These are phyloP conservation scores for Nomada fucata DNA, from an alignment of 2,888 invertebrate genomes.

Conservation along the genomic window DNA sequence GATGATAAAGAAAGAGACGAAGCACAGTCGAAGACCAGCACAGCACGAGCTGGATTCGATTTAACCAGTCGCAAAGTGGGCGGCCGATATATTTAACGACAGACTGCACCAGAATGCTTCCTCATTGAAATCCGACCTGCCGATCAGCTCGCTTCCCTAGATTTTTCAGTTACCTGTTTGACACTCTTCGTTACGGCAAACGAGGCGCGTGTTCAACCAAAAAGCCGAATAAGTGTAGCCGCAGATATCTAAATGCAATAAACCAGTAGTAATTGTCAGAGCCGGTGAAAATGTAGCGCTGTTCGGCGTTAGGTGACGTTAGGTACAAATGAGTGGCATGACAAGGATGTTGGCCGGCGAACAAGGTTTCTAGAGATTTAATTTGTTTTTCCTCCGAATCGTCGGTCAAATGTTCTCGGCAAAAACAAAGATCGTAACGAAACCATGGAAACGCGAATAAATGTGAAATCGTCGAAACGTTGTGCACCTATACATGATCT, in stretches of 20 bases:
- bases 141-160: conserved; percentile 56
- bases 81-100: conserved; percentile 66
- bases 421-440: background rate
- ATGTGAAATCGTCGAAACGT: conserved; percentile 18
- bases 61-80: conserved; percentile 61
- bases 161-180: conserved; percentile 43
- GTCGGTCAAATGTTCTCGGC: background rate
- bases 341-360: background rate
- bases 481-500: background rate
- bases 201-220: background rate
- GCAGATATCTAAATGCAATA: conserved; percentile 6
- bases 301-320: background rate
- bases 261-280: conserved; percentile 1
- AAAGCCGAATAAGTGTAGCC: background rate
- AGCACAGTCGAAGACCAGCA: conserved; percentile 58
- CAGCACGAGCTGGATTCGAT: conserved; percentile 49
- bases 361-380: conserved; percentile 4
- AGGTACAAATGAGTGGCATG: background rate
- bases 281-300: background rate
- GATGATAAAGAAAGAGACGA: conserved; percentile 17
- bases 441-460: background rate
- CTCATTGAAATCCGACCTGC: conserved; percentile 67
- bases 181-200: background rate
- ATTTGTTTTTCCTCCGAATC: background rate
- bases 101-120: conserved; percentile 67